These are phyloP conservation scores for Romanogobio albipinnatus DNA, from an alignment of 2,113 vertebrate species.

Conservation along the genomic window DNA sequence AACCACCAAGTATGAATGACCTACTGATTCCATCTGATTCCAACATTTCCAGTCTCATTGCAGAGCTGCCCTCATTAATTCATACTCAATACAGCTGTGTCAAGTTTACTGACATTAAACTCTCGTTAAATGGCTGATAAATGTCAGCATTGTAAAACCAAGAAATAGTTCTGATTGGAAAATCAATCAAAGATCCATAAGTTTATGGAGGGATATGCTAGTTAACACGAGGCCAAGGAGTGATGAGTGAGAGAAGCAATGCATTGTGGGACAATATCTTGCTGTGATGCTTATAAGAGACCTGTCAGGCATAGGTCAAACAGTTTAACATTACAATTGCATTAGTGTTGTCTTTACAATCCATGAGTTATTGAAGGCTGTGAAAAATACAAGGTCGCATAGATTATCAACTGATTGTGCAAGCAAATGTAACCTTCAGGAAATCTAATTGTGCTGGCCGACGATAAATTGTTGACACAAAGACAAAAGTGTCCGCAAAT, in stretches of 20 bases:
- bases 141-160: constrained; percentile 62
- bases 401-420: neutral
- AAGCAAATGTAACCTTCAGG: constrained; percentile 14
- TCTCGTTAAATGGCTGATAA: constrained; percentile 71
- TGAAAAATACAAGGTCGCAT: neutral
- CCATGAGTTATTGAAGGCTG: constrained; percentile 23
- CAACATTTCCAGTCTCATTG: neutral
- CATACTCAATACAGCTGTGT: constrained; percentile 38
- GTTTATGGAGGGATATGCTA: constrained; percentile 66
- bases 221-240: neutral
- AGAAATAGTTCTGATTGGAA: constrained; percentile 61
- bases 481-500: neutral
- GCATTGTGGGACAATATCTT: neutral
- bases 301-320: neutral
- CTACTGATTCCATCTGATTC: constrained; percentile 32
- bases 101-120: constrained; percentile 59
- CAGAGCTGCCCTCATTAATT: constrained; percentile 32
- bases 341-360: constrained; percentile 7
- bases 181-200: constrained; percentile 75
- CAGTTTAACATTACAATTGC: constrained; percentile 21
- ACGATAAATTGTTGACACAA: constrained; percentile 14
- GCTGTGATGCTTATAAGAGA: constrained; percentile 2
- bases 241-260: neutral
- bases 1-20: constrained; percentile 36
- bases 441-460: constrained; percentile 13